Evolutionary conservation across 1,140 invertebrate genomes (phyloP).

Genomic region (Megalopta genalis): DNA sequence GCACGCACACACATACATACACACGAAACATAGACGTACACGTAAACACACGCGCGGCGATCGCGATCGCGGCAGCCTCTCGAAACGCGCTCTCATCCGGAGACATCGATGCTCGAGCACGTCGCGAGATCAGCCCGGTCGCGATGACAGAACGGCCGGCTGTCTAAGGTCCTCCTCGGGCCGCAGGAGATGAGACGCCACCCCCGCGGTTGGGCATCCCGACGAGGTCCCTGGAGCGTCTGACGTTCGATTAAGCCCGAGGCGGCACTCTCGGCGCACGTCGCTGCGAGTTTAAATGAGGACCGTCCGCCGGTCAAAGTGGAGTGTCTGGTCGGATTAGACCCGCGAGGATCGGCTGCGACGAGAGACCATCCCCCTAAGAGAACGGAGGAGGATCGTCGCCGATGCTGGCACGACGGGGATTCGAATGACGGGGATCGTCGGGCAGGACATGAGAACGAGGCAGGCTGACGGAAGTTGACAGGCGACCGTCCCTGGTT

Average conservation of each 20-base stretch:
- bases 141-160: background rate
- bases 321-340: background rate
- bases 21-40: no score
- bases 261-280: no score
- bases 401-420: conserved; percentile 21
- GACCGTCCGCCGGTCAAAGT: background rate
- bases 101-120: background rate
- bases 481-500: conserved; percentile 7
- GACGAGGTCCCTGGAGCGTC: conserved; percentile 1
- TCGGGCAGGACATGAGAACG: conserved; percentile 26
- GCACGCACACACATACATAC: background rate
- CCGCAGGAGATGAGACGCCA: background rate
- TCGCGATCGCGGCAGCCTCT: no score
- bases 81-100: no score
- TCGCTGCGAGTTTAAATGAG: background rate
- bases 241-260: background rate
- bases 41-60: no score
- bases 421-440: conserved; percentile 20
- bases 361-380: no score
- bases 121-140: background rate
- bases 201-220: background rate
- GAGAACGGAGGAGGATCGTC: no score
- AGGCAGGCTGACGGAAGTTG: conserved; percentile 24
- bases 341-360: background rate
- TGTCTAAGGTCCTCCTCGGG: background rate